Percentiles rank a stretch among this genome's conserved stretches.
These are phyloP conservation scores for Sarcoramphus papa DNA, from an alignment of 2,797 vertebrate species.

Conservation along the genomic window DNA sequence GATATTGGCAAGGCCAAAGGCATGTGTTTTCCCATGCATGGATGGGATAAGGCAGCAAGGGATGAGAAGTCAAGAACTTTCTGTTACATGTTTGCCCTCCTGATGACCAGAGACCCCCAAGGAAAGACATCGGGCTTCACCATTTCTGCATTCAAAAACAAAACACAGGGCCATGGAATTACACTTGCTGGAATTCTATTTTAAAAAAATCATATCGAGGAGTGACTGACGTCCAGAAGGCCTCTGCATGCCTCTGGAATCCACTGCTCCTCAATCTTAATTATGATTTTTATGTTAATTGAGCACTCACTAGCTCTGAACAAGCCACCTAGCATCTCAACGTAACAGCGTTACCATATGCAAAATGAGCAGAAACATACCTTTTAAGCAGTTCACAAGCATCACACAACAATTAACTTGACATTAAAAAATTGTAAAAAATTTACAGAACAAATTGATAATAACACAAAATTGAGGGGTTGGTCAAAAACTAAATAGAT, in stretches of 20 bases:
- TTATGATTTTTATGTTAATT: conserved; percentile 28
- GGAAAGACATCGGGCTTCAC: background rate
- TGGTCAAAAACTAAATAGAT: background rate
- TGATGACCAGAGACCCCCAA: background rate
- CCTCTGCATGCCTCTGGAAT: background rate
- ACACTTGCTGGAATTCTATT: background rate
- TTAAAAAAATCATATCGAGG: background rate
- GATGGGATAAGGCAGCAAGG: background rate
- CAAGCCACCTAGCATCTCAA: background rate
- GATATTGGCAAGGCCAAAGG: background rate
- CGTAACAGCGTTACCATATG: background rate
- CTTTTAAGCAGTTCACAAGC: background rate
- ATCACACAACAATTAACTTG: conserved; percentile 19
- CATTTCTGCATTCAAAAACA: background rate
- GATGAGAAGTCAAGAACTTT: background rate
- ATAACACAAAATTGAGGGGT: conserved; percentile 13
- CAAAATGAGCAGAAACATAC: background rate
- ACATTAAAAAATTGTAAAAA: conserved; percentile 67
- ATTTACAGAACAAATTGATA: conserved; percentile 20
- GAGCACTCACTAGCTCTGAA: background rate
- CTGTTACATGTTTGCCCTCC: background rate
- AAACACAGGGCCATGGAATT: fast-evolving
- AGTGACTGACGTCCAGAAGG: background rate
- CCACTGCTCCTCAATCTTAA: background rate
- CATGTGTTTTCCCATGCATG: fast-evolving